Conservation (phyloP, 2,888 invertebrate species). For the Pemphredon lugubris region DNA sequence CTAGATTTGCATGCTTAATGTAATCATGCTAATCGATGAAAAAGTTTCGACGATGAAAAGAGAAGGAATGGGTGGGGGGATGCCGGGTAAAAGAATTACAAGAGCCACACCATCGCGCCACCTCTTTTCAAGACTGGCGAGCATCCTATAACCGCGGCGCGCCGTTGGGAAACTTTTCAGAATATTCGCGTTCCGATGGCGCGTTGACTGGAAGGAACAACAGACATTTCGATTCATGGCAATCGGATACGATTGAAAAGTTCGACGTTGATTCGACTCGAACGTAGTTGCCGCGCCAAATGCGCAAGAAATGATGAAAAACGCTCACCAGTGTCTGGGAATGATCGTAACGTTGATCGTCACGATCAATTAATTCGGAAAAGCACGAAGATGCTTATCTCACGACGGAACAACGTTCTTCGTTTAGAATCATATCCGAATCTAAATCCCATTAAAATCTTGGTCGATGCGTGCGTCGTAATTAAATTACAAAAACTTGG, state of each 20-base stretch:
- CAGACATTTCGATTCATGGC: constrained; percentile 66
- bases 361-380: no score
- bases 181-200: constrained; percentile 34
- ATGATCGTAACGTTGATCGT: neutral
- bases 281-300: constrained; percentile 26
- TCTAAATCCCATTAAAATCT: no score
- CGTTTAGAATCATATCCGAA: no score
- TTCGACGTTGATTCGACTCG: constrained; percentile 44
- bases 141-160: constrained; percentile 39
- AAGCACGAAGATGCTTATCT: no score
- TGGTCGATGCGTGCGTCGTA: no score
- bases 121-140: constrained; percentile 31
- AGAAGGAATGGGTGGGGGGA: constrained; percentile 5
- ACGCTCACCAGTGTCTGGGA: neutral
- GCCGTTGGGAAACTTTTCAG: constrained; percentile 43
- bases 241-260: constrained; percentile 68
- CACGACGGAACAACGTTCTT: no score
- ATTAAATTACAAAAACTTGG: no score
- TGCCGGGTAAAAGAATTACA: constrained; percentile 24
- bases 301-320: constrained; percentile 46
- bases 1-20: constrained; percentile 63
- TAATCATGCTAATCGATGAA: constrained; percentile 62
- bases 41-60: constrained; percentile 43
- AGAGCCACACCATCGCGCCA: constrained; percentile 8
- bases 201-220: constrained; percentile 24